phyloP scores from a whole-genome alignment of 2,113 vertebrate species.

The rabbit (Oryctolagus cuniculus) region mOryCun1.1 NC_091435.1:48022501-48023000 shows the following conservation, averaged over 20 bases:
- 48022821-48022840: conserved; percentile 62
- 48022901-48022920: background rate
- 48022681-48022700: background rate
- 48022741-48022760: background rate
- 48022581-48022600: background rate
- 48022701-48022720: background rate
- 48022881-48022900: background rate
- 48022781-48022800: conserved; percentile 1
- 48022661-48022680: background rate
- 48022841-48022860: conserved; percentile 40
- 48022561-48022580: background rate
- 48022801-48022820: conserved; percentile 5
- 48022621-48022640: background rate
- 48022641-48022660: background rate
- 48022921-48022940: fast-evolving
- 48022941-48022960: background rate
- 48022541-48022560: background rate
- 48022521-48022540: background rate
- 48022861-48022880: background rate
- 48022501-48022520: background rate
- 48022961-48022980: background rate
- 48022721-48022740: background rate
- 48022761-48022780: background rate
- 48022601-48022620: background rate
- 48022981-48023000: background rate